These are phyloP conservation scores for Selenia dentaria DNA, from an alignment of 2,888 invertebrate species.

Conservation along the genomic window DNA sequence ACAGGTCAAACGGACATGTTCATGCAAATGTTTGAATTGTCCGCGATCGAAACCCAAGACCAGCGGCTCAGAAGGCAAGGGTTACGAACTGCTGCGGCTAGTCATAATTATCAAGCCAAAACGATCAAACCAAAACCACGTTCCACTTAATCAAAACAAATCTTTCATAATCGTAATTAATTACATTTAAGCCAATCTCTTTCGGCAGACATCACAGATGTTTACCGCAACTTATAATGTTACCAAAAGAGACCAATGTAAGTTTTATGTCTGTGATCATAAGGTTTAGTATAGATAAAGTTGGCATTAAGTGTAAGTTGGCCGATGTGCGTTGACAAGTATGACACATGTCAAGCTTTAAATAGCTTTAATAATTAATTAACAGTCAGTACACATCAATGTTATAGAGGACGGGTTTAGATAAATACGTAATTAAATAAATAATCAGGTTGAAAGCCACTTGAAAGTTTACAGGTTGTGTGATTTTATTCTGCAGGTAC, in stretches of 20 bases:
- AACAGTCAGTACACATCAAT: constrained; percentile 51
- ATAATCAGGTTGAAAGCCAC: too few relatives aligned
- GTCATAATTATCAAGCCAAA: background rate
- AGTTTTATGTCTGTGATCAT: background rate
- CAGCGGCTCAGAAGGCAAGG: too few relatives aligned
- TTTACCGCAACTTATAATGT: background rate
- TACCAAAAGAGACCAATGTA: background rate
- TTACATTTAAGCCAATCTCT: constrained; percentile 39
- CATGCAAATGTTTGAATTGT: too few relatives aligned
- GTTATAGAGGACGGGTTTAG: constrained; percentile 21
- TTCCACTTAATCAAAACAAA: constrained; percentile 39
- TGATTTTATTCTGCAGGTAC: too few relatives aligned
- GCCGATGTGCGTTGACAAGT: constrained; percentile 47
- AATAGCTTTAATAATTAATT: constrained; percentile 66
- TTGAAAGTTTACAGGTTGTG: too few relatives aligned
- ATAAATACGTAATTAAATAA: too few relatives aligned
- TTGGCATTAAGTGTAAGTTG: background rate
- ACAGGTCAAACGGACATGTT: too few relatives aligned
- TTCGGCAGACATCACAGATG: constrained; percentile 41
- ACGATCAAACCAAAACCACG: constrained; percentile 6
- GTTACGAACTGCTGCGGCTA: too few relatives aligned
- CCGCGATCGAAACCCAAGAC: too few relatives aligned
- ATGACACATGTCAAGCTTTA: constrained; percentile 69
- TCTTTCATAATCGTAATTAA: constrained; percentile 42
- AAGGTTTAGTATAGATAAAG: background rate